Conservation (phyloP, 2,797 vertebrate species). For the Aphelocoma californica region DNA sequence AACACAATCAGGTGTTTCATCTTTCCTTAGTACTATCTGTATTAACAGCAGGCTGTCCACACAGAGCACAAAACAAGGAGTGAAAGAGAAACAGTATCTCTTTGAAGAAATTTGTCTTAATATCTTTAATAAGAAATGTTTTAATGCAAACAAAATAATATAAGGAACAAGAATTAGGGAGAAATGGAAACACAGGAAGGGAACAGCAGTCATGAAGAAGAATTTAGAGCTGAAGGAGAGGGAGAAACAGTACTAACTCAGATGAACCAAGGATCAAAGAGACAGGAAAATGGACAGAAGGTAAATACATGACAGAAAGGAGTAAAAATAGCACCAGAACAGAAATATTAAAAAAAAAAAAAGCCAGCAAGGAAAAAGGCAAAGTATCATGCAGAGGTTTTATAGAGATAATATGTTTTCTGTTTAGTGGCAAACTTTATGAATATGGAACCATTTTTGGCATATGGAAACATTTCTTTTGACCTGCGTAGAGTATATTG, state of each 20-base stretch:
- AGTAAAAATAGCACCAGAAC: slow-evolving; percentile 19
- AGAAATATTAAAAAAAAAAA: background rate
- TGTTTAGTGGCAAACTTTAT: slow-evolving; percentile 55
- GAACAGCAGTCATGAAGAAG: background rate
- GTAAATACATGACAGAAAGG: slow-evolving; percentile 28
- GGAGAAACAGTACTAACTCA: background rate
- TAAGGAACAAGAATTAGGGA: background rate
- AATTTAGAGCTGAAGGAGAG: background rate
- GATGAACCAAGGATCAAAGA: background rate
- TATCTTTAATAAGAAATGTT: background rate
- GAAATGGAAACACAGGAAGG: background rate
- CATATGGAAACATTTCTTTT: slow-evolving; percentile 74
- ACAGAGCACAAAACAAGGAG: background rate
- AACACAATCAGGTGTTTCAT: background rate
- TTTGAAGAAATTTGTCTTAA: background rate
- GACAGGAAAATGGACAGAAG: slow-evolving; percentile 9
- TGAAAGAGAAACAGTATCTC: background rate
- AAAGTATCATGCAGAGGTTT: slow-evolving; percentile 1
- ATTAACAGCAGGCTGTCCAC: background rate
- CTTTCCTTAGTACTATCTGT: background rate
- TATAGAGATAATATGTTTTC: slow-evolving; percentile 70
- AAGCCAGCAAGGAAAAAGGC: background rate
- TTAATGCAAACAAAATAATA: background rate
- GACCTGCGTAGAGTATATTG: slow-evolving; percentile 68
- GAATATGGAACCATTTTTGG: slow-evolving; percentile 73